phyloP scores from a whole-genome alignment of 1,140 invertebrate genomes.

The Cyphomyrmex costatus region DNA sequence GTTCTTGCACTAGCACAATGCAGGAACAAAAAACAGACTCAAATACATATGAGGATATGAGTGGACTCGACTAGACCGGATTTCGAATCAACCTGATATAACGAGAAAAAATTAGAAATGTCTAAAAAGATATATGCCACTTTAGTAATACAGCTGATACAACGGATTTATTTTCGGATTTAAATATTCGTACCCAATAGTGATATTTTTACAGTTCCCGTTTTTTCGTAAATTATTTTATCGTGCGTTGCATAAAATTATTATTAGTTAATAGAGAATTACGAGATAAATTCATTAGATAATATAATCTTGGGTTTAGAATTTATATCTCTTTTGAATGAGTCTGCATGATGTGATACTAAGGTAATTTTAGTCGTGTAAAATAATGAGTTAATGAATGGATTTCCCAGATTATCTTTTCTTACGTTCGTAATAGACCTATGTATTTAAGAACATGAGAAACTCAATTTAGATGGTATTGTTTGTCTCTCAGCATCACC shows the following conservation, averaged over 20 bases:
- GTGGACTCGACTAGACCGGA: neutral
- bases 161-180: constrained; percentile 7
- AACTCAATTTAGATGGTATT: constrained; percentile 39
- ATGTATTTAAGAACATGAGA: constrained; percentile 19
- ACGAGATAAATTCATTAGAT: constrained; percentile 12
- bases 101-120: constrained; percentile 12
- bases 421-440: constrained; percentile 6
- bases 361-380: neutral
- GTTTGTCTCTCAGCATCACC: constrained; percentile 10
- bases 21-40: too few relatives aligned
- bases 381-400: constrained; percentile 22
- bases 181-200: neutral
- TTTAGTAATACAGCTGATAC: neutral
- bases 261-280: neutral
- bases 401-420: constrained; percentile 31
- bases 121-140: constrained; percentile 16
- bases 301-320: neutral
- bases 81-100: neutral
- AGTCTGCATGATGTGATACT: neutral
- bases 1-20: too few relatives aligned
- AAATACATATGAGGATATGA: neutral
- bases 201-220: constrained; percentile 7
- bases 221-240: constrained; percentile 15
- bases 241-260: neutral
- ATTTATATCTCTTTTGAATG: constrained; percentile 6